These are phyloP conservation scores for Eulemur rufifrons DNA, from an alignment of 2,113 vertebrate genomes.

Conservation along the genomic window DNA sequence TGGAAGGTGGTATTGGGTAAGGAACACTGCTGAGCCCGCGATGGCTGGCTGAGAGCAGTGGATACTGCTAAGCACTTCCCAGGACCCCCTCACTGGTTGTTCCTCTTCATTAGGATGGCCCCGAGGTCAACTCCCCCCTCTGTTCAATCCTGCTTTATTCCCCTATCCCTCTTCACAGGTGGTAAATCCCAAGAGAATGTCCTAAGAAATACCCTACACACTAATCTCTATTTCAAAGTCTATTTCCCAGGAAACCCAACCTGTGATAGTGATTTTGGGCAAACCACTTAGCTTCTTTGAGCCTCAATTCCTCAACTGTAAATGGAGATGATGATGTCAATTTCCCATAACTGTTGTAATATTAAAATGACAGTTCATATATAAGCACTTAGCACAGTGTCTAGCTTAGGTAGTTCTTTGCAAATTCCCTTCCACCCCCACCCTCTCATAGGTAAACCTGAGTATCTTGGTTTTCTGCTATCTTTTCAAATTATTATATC, in stretches of 20 bases:
- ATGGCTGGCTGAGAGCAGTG: not conserved
- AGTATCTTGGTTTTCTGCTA: not conserved
- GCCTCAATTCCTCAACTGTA: not conserved
- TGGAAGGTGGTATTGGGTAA: rapidly evolving
- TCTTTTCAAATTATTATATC: not conserved
- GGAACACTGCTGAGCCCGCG: rapidly evolving
- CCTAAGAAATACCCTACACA: not conserved
- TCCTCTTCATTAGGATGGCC: not conserved
- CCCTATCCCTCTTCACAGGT: rapidly evolving
- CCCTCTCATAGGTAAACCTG: not conserved
- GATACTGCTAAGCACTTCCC: no score
- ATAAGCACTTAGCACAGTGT: not conserved
- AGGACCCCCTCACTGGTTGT: not conserved
- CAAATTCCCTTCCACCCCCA: not conserved
- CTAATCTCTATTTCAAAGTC: not conserved
- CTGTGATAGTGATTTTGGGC: not conserved
- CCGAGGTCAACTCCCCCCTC: not conserved
- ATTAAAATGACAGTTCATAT: not conserved
- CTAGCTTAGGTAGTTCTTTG: not conserved
- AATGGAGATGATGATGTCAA: not conserved
- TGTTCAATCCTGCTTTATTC: not conserved
- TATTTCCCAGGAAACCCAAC: not conserved
- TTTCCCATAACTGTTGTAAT: not conserved
- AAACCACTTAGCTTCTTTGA: not conserved
- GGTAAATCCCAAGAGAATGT: not conserved